Base-by-base conservation (phyloP, 2,797 vertebrate species). In the Moxostoma hubbsi region DNA sequence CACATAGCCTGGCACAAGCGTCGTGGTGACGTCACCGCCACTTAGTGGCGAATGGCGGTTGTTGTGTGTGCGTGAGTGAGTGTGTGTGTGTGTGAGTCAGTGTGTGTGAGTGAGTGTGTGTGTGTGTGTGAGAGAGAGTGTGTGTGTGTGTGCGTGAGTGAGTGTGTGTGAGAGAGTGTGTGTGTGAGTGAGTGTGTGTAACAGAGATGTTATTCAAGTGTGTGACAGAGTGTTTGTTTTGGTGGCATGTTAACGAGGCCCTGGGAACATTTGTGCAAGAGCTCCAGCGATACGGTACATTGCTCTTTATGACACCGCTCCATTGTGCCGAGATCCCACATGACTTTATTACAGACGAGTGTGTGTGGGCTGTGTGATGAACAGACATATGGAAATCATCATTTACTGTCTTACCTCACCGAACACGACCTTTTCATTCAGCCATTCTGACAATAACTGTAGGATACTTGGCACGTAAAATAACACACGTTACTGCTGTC, bases 161-260 rank as follows among this genome's bases (percentile, higher is more conserved):
- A n/a, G n/a, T n/a, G n/a, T n/a, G n/a, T n/a, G n/a, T n/a, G n/a
- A n/a, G n/a, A n/a, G n/a, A 12, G 62, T 18, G 18, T 18, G 18
- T 18, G 18, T 18, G 18, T 18, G 18, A 18, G 18, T 18, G 18
- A 46, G 61, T 45, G 61, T 12, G 61, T 7, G 45, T 18, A 77
- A 50, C 55, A 58, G 50, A 53, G 13, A 18, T 45, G 45, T 47
- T 54, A 62, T 55, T 62, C 6, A 16, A 15, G 75, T 67, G 62
- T 72, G 68, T 55, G 51, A 83, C 70, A 57, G 65, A 76, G 68
- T 75, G 79, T 83, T 79, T 85, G 79, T 85, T 81, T 81, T 65
- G 59, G 24, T 81, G 73, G 50, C 36, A 58, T 77, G 68, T 72
- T 73, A 75, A 78, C 73, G 45, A 58, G 62, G 68, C 81, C 75